Conservation (phyloP, 1,140 invertebrate genomes). For the Coptotermes formosanus region DNA sequence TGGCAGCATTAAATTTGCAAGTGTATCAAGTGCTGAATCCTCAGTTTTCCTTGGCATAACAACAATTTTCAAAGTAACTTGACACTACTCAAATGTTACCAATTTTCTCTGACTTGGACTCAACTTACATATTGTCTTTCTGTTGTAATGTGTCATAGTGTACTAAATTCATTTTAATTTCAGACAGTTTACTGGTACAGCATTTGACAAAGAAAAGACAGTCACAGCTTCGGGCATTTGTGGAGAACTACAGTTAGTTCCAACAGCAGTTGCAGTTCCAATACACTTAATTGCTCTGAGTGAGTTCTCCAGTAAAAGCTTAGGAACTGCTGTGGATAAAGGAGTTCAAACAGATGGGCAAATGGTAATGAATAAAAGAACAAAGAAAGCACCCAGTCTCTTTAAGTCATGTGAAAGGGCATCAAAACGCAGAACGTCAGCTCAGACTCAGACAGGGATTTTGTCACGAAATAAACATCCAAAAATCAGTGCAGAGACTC, state of each 20-base stretch:
- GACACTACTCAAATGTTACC: too few relatives aligned
- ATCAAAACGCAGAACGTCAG: conserved; percentile 43
- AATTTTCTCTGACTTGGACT: too few relatives aligned
- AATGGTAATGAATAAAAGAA: conserved; percentile 40
- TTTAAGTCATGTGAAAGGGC: conserved; percentile 37
- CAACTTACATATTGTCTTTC: not conserved
- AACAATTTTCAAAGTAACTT: too few relatives aligned
- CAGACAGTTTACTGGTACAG: not conserved
- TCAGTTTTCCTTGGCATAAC: too few relatives aligned
- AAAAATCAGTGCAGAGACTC: conserved; percentile 50
- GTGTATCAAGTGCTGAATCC: too few relatives aligned
- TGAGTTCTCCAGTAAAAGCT: conserved; percentile 21
- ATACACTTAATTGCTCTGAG: conserved; percentile 36
- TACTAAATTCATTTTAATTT: not conserved
- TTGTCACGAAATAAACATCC: conserved; percentile 41
- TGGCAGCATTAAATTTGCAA: too few relatives aligned
- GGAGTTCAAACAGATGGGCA: conserved; percentile 46
- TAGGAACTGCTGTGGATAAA: conserved; percentile 43
- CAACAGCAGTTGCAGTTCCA: conserved; percentile 39
- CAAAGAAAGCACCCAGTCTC: conserved; percentile 40
- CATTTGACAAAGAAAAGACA: not conserved
- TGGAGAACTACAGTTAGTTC: conserved; percentile 13
- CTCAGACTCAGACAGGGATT: conserved; percentile 52
- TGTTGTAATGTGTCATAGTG: not conserved
- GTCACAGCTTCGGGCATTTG: not conserved